A percentile compares a stretch with the other conserved stretches of the same genome.
Conservation (phyloP, 1,140 invertebrate species). For the Pogonomyrmex barbatus region DNA sequence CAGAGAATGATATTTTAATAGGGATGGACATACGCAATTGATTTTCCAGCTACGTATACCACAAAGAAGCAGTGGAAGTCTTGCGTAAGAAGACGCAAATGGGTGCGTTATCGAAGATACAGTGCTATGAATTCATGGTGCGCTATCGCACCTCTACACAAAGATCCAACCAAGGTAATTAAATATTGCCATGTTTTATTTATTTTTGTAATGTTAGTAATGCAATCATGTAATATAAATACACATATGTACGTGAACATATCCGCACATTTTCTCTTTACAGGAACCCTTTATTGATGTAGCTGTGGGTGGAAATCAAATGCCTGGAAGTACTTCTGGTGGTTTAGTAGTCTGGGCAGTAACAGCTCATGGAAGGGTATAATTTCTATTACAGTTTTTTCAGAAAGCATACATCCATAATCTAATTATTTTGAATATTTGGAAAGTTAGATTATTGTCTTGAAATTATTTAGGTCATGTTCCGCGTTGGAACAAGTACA, state of each 20-base stretch:
- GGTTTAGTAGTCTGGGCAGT: constrained; percentile 95
- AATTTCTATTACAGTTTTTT: constrained; percentile 61
- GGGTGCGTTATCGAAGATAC: constrained; percentile 94
- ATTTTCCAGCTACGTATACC: constrained; percentile 95
- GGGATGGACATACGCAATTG: constrained; percentile 97
- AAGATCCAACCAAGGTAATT: constrained; percentile 92
- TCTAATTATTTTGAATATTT: background rate
- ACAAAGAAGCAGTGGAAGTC: constrained; percentile 95
- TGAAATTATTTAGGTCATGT: constrained; percentile 90
- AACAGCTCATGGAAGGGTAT: constrained; percentile 93
- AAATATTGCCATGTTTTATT: constrained; percentile 4
- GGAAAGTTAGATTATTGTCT: background rate
- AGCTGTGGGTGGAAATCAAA: constrained; percentile 92
- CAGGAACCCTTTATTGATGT: constrained; percentile 94
- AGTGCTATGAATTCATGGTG: constrained; percentile 96
- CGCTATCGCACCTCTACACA: constrained; percentile 94
- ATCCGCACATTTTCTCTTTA: constrained; percentile 62
- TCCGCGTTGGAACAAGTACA: constrained; percentile 91
- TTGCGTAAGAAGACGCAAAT: constrained; percentile 95
- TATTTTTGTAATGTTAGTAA: background rate
- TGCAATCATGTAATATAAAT: constrained; percentile 9
- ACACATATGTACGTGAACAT: background rate
- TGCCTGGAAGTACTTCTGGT: constrained; percentile 91
- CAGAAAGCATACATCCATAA: background rate
- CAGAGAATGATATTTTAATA: constrained; percentile 80